Evolutionary conservation across 2,113 vertebrate genomes (phyloP).

Genomic region (Zosterops japonicus): DNA sequence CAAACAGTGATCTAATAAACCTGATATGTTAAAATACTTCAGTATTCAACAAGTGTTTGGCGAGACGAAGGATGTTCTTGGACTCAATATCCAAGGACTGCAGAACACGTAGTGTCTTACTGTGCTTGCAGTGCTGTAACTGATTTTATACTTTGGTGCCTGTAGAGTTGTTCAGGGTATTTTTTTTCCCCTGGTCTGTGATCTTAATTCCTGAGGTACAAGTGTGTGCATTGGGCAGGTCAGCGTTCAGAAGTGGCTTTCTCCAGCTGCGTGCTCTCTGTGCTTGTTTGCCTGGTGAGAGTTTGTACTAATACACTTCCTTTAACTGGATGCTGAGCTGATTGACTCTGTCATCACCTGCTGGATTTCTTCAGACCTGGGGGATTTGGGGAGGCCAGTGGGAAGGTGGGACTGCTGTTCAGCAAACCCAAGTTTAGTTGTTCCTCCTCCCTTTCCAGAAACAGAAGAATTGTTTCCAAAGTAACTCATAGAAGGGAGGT

Average conservation of each 20-base stretch:
- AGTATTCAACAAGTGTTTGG: conserved; percentile 56
- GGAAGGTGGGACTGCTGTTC: background rate
- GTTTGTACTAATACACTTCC: background rate
- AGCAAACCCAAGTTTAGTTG: background rate
- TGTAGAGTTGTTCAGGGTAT: background rate
- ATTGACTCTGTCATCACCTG: conserved; percentile 34
- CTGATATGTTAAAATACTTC: conserved; percentile 48
- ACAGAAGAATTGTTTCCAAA: fast-evolving
- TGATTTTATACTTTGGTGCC: background rate
- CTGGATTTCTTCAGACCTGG: background rate
- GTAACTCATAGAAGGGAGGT: background rate
- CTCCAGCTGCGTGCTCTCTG: background rate
- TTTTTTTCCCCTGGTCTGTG: fast-evolving
- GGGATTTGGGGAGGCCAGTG: background rate
- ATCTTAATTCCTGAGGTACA: background rate
- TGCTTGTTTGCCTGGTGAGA: background rate
- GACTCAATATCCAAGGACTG: background rate
- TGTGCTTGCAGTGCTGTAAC: background rate
- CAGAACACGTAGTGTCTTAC: conserved; percentile 14
- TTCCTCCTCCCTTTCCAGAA: background rate
- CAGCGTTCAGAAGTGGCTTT: background rate
- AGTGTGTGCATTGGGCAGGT: background rate
- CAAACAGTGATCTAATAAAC: conserved; percentile 50
- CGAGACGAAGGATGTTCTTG: conserved; percentile 48
- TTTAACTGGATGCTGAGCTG: background rate